Percentiles rank a stretch among this genome's conserved stretches.
These are phyloP conservation scores for Forbesichthys agassizii DNA, from an alignment of 2,113 vertebrate species.

Conservation along the genomic window DNA sequence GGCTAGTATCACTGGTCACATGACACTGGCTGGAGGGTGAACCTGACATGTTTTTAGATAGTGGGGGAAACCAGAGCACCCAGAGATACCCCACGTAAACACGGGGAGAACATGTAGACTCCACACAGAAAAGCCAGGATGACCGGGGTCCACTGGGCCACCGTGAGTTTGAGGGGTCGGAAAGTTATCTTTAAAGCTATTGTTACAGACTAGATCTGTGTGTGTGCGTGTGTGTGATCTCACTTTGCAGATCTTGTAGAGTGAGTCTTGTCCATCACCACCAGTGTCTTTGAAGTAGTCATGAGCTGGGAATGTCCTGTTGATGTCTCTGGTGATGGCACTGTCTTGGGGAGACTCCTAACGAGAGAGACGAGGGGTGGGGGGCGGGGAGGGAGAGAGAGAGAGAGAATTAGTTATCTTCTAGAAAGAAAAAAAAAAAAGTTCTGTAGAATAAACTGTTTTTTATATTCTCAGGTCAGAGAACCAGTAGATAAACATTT, in stretches of 20 bases:
- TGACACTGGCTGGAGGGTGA: no score
- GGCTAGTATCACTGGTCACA: no score
- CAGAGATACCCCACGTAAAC: no score
- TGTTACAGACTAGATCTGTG: not conserved
- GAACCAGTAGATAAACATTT: not conserved
- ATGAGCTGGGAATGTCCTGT: conserved; percentile 97
- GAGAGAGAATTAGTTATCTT: not conserved
- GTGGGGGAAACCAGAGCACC: no score
- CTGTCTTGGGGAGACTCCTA: conserved; percentile 98
- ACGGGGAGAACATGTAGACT: no score
- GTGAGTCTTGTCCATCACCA: conserved; percentile 96
- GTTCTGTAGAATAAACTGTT: no score
- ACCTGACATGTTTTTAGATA: no score
- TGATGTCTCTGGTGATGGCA: conserved; percentile 97
- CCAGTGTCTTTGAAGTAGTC: conserved; percentile 99
- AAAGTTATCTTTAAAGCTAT: no score
- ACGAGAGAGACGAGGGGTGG: conserved; percentile 11
- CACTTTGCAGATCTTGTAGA: conserved; percentile 99
- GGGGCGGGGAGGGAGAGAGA: conserved; percentile 5
- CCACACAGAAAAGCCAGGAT: no score
- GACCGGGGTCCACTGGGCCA: no score
- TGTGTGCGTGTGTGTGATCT: conserved; percentile 2
- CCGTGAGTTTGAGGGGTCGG: no score
- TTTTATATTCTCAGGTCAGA: no score
- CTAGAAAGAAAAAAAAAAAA: not conserved